phyloP scores from a whole-genome alignment of 2,888 invertebrate species.

The Leptinotarsa peninsularis region DNA sequence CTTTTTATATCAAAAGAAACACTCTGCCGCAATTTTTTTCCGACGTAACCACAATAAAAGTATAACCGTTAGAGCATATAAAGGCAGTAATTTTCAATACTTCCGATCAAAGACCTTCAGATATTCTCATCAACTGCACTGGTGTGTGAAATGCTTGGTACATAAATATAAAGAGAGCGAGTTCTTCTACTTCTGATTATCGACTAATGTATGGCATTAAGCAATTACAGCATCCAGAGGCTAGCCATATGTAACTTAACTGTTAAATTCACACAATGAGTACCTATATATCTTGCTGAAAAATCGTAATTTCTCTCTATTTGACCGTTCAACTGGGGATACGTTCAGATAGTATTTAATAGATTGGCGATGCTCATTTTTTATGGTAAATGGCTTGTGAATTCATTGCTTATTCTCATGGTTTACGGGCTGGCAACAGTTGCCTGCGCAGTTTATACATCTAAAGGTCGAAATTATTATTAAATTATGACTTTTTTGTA shows the following conservation, averaged over 20 bases:
- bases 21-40: conserved; percentile 25
- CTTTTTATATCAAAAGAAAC: conserved; percentile 22
- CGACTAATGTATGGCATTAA: conserved; percentile 39
- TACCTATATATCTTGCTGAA: conserved; percentile 30
- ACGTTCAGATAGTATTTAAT: neutral
- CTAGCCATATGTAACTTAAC: conserved; percentile 43
- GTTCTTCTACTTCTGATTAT: conserved; percentile 38
- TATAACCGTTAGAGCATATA: conserved; percentile 37
- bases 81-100: conserved; percentile 41
- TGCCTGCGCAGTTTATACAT: too few species aligned
- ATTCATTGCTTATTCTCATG: too few species aligned
- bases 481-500: too few species aligned
- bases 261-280: conserved; percentile 37
- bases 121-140: conserved; percentile 45
- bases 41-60: conserved; percentile 33
- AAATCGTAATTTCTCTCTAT: conserved; percentile 34
- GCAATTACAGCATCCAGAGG: conserved; percentile 37
- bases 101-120: conserved; percentile 50
- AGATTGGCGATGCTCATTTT: neutral
- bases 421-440: too few species aligned
- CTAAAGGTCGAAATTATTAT: too few species aligned
- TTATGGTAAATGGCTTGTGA: neutral
- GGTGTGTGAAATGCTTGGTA: conserved; percentile 48
- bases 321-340: conserved; percentile 15
- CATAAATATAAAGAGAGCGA: conserved; percentile 43